These are phyloP conservation scores for Mesorhabditis belari DNA, from an alignment of 2,888 invertebrate genomes.

Conservation along the genomic window DNA sequence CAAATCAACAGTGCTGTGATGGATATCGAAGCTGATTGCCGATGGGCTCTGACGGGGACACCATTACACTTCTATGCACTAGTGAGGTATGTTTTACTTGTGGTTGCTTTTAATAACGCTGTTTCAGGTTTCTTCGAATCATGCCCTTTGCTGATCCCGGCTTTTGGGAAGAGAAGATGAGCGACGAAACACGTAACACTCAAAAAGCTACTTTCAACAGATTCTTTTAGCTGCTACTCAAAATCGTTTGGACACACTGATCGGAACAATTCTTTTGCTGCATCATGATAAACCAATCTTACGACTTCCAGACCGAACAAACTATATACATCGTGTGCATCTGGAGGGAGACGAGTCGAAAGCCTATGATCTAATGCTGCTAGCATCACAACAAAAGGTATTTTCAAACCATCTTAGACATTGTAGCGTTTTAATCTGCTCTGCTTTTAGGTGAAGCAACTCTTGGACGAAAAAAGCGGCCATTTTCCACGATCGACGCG, in stretches of 20 bases:
- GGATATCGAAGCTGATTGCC: slow-evolving; percentile 62
- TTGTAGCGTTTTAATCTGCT: too few relatives aligned
- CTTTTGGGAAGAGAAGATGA: slow-evolving; percentile 88
- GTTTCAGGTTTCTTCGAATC: slow-evolving; percentile 73
- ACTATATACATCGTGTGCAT: slow-evolving; percentile 47
- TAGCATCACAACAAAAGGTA: slow-evolving; percentile 32
- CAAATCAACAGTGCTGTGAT: slow-evolving; percentile 66
- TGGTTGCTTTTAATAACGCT: neutral
- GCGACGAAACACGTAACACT: slow-evolving; percentile 53
- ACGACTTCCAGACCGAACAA: slow-evolving; percentile 43
- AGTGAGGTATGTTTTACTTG: slow-evolving; percentile 47
- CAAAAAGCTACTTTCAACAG: neutral
- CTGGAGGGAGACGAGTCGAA: slow-evolving; percentile 50
- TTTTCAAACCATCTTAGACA: too few relatives aligned
- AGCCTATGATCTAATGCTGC: slow-evolving; percentile 49
- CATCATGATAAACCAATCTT: slow-evolving; percentile 62
- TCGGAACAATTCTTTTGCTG: slow-evolving; percentile 76
- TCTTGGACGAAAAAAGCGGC: too few relatives aligned
- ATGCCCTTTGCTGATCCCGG: slow-evolving; percentile 80
- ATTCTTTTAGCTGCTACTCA: neutral
- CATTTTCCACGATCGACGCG: too few relatives aligned
- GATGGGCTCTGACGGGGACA: slow-evolving; percentile 82
- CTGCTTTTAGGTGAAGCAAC: too few relatives aligned
- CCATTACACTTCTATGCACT: slow-evolving; percentile 71
- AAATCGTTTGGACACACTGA: slow-evolving; percentile 73